Evolutionary conservation across 2,888 invertebrate genomes (phyloP).

Genomic region (Microplitis deprimator): DNA sequence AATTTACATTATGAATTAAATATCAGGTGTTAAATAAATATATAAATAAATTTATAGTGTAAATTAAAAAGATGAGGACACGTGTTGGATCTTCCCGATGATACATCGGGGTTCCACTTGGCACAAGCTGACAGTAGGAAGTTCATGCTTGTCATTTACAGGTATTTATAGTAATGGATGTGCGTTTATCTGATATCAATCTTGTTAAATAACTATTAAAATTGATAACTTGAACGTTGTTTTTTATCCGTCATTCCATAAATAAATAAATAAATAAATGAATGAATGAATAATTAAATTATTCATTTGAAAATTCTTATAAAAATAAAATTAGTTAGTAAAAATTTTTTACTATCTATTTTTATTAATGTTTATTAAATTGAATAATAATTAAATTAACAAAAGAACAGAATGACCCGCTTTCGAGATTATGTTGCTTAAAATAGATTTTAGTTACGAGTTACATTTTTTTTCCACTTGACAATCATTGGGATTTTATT

Average conservation of each 20-base stretch:
- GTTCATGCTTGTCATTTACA: slow-evolving; percentile 50
- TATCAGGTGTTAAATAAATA: neutral
- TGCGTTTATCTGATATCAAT: neutral
- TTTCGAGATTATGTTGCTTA: slow-evolving; percentile 47
- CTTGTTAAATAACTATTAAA: neutral
- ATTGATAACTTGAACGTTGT: neutral
- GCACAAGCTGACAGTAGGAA: slow-evolving; percentile 50
- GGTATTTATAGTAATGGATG: slow-evolving; percentile 46
- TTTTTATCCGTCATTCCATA: too few relatives aligned
- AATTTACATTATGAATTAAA: neutral
- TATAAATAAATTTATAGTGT: neutral
- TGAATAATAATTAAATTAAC: slow-evolving; percentile 15
- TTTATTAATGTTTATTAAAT: neutral
- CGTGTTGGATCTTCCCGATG: slow-evolving; percentile 52
- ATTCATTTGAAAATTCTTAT: too few relatives aligned
- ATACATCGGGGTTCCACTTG: slow-evolving; percentile 53
- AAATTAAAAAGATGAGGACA: slow-evolving; percentile 38
- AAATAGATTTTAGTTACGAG: slow-evolving; percentile 43
- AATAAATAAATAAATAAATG: too few relatives aligned
- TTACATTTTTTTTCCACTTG: slow-evolving; percentile 42
- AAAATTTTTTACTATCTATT: too few relatives aligned
- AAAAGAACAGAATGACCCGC: slow-evolving; percentile 46
- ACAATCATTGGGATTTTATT: slow-evolving; percentile 57
- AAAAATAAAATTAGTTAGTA: too few relatives aligned
- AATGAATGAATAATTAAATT: too few relatives aligned